A percentile compares a stretch with the other conserved stretches of the same genome.
Conservation (phyloP, 2,888 invertebrate genomes). For the Nomada goodeniana region DNA sequence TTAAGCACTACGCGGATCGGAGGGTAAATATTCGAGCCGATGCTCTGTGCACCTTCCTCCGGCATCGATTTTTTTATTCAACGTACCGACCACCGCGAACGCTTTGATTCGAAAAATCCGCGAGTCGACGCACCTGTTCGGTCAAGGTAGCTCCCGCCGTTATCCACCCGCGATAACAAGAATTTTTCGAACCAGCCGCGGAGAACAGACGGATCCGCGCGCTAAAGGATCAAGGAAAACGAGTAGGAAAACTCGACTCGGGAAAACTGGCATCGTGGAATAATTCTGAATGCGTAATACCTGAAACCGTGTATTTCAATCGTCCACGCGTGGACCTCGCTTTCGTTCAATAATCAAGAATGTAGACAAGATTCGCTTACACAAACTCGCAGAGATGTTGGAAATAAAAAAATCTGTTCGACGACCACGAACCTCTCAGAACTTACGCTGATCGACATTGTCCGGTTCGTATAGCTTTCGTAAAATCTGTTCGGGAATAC, state of each 20-base stretch:
- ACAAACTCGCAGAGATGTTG: not conserved
- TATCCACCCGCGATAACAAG: not conserved
- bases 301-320: not conserved
- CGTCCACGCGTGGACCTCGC: not conserved
- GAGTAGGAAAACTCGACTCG: too few relatives aligned
- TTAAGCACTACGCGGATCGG: not conserved
- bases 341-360: not conserved
- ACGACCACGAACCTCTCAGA: not conserved
- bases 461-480: slow-evolving; percentile 21
- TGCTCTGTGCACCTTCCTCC: not conserved
- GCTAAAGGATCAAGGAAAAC: not conserved
- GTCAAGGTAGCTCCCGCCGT: slow-evolving; percentile 3
- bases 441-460: not conserved
- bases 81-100: not conserved
- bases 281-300: not conserved
- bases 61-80: too few relatives aligned
- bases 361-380: too few relatives aligned
- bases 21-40: not conserved
- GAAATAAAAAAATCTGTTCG: not conserved
- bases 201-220: too few relatives aligned
- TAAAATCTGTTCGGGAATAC: slow-evolving; percentile 69
- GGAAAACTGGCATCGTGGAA: not conserved
- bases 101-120: too few relatives aligned
- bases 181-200: not conserved
- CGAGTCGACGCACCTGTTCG: too few relatives aligned